Base-by-base conservation (phyloP, 1,140 invertebrate genomes). In the Acromyrmex charruanus region DNA sequence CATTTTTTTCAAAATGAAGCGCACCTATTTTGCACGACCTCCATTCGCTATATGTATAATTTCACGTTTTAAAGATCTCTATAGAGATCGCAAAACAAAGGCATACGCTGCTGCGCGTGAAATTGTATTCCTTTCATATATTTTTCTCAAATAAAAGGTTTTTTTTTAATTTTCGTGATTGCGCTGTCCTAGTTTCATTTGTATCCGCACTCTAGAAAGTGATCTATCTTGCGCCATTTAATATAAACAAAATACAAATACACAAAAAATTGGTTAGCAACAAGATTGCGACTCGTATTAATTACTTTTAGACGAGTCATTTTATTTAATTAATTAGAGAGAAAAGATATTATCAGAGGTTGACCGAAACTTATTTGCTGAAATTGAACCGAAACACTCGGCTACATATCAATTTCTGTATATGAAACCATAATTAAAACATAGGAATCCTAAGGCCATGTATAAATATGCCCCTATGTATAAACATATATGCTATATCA, bases 131-230 rank as follows among this genome's bases (percentile, higher is more conserved):
- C 39, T 55, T 58, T 21, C 2, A 44, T 58, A 58, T 79, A 66
- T 79, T 66, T 79, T 79, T 66, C 18, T 31, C 25, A 49, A 59
- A 74, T 14, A 82, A 59, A 61, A 44, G 16, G 9, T 39, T 35
- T 82, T 81, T 65, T 82, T 82, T 74, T 59, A 59, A 58, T 81
- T 82, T 72, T 44, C 3, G n/a, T 49, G 18, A 71, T 35, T 49
- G 35, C 6, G 2, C 21, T 59, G 53, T 6, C 12, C 53, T 25
- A 49, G 68, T 72, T 82, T 82, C n/a, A 21, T 28, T 61, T n/a
- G 1, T 61, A 1, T 44, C 14, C 18, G 3, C 28, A 12, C 12
- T 35, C 3, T 21, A 49, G 39, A 31, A 61, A 59, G 25, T 82
- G 25, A 74, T 82, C 0, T 39, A 16, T 80, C 9, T 31, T 14